phyloP scores from a whole-genome alignment of 2,888 invertebrate species.

The Drosophila nr. medialis region DNA sequence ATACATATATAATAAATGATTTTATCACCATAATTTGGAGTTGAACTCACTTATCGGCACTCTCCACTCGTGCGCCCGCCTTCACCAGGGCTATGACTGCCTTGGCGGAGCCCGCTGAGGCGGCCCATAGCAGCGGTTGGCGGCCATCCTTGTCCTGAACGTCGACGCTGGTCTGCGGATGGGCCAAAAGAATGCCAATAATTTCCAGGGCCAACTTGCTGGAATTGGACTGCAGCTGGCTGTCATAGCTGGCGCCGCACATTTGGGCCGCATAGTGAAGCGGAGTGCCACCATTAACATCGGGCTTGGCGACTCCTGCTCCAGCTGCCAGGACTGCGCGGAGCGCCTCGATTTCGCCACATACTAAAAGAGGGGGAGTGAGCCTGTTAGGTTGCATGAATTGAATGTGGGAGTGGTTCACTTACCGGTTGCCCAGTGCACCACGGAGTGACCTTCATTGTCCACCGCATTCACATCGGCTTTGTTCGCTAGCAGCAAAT shows the following conservation, averaged over 20 bases:
- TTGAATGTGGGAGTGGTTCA: not conserved
- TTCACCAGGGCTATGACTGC: constrained; percentile 95
- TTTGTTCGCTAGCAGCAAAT: constrained; percentile 93
- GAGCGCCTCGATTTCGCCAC: constrained; percentile 95
- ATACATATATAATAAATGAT: not conserved
- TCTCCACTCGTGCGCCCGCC: constrained; percentile 93
- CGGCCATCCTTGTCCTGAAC: constrained; percentile 96
- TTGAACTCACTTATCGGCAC: constrained; percentile 89
- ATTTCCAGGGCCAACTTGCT: constrained; percentile 86
- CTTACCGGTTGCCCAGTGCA: constrained; percentile 99
- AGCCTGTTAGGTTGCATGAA: not conserved
- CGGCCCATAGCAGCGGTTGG: constrained; percentile 98
- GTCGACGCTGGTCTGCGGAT: constrained; percentile 92
- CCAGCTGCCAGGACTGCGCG: constrained; percentile 93
- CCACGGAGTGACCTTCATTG: constrained; percentile 96
- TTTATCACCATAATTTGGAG: not conserved
- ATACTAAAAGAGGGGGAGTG: constrained; percentile 87
- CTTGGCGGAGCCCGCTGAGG: constrained; percentile 97
- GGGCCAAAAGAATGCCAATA: constrained; percentile 91
- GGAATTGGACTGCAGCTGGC: constrained; percentile 83
- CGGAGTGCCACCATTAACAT: constrained; percentile 97
- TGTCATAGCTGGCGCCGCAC: constrained; percentile 92
- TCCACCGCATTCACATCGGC: constrained; percentile 96
- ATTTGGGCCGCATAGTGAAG: constrained; percentile 99
- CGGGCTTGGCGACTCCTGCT: constrained; percentile 94